phyloP scores from a whole-genome alignment of 2,797 vertebrate genomes.

The Enteromius fasciolatus region DNA sequence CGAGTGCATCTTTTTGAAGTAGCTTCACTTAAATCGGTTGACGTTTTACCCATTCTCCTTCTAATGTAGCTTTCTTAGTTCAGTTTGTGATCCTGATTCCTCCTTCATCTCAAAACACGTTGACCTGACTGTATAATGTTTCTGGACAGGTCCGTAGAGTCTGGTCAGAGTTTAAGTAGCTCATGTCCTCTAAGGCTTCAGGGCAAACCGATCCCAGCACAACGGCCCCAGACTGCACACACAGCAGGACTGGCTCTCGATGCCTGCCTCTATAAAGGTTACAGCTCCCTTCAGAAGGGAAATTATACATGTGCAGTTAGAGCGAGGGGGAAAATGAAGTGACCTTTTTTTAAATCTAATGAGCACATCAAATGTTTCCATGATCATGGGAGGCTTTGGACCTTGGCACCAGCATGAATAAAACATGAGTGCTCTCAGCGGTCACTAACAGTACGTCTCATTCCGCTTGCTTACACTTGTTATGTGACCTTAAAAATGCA shows the following conservation, averaged over 20 bases:
- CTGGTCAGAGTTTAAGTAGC: not conserved
- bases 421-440: slow-evolving; percentile 55
- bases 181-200: slow-evolving; percentile 31
- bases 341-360: slow-evolving; percentile 63
- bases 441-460: slow-evolving; percentile 47
- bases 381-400: slow-evolving; percentile 60
- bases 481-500: slow-evolving; percentile 46
- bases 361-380: slow-evolving; percentile 63
- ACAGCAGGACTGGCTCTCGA: slow-evolving; percentile 30
- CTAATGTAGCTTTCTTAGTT: not conserved
- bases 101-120: not conserved
- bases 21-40: slow-evolving; percentile 35
- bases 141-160: not conserved
- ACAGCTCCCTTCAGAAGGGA: slow-evolving; percentile 56
- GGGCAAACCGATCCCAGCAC: slow-evolving; percentile 20
- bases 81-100: not conserved
- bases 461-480: slow-evolving; percentile 39
- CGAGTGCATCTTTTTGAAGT: slow-evolving; percentile 52
- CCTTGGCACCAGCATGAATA: slow-evolving; percentile 60
- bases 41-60: not conserved
- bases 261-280: slow-evolving; percentile 59
- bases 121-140: slow-evolving; percentile 7
- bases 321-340: slow-evolving; percentile 55
- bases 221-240: slow-evolving; percentile 40
- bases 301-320: slow-evolving; percentile 54